phyloP scores from a whole-genome alignment of 2,888 invertebrate genomes.

The Meiosimyza platycephala region DNA sequence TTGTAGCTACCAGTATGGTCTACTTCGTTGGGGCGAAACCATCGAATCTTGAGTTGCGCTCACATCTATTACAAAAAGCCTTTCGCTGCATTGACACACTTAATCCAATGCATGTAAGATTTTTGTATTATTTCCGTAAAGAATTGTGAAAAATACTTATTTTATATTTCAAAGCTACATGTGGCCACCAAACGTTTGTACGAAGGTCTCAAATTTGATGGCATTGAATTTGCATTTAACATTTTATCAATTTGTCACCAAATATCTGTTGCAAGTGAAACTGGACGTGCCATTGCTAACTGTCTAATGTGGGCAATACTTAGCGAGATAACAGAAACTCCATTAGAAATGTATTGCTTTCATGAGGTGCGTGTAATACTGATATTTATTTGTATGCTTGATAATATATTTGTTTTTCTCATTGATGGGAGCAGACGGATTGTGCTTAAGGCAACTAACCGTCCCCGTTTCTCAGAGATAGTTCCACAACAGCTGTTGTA shows the following conservation, averaged over 20 bases:
- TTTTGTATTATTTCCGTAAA: background rate
- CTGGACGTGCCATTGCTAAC: constrained; percentile 50
- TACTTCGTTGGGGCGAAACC: constrained; percentile 45
- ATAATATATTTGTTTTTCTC: too few relatives aligned
- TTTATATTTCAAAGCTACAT: constrained; percentile 45
- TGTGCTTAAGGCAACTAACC: too few relatives aligned
- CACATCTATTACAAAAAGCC: constrained; percentile 49
- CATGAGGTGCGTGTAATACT: constrained; percentile 43
- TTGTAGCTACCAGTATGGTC: constrained; percentile 47
- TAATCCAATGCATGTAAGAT: constrained; percentile 51
- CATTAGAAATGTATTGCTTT: constrained; percentile 51
- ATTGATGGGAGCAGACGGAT: too few relatives aligned
- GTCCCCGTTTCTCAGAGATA: too few relatives aligned
- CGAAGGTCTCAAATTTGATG: constrained; percentile 44
- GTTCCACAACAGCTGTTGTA: too few relatives aligned
- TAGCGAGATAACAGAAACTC: constrained; percentile 46
- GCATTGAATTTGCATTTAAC: constrained; percentile 44
- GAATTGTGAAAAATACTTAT: background rate
- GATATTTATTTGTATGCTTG: too few relatives aligned
- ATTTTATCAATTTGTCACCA: constrained; percentile 49
- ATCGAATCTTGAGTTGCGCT: constrained; percentile 47
- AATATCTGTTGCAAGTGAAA: constrained; percentile 50
- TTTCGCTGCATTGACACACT: constrained; percentile 51
- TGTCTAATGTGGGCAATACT: constrained; percentile 52
- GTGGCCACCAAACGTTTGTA: constrained; percentile 50